Conservation (phyloP, 2,888 invertebrate genomes). For the Cryptosula pallasiana region DNA sequence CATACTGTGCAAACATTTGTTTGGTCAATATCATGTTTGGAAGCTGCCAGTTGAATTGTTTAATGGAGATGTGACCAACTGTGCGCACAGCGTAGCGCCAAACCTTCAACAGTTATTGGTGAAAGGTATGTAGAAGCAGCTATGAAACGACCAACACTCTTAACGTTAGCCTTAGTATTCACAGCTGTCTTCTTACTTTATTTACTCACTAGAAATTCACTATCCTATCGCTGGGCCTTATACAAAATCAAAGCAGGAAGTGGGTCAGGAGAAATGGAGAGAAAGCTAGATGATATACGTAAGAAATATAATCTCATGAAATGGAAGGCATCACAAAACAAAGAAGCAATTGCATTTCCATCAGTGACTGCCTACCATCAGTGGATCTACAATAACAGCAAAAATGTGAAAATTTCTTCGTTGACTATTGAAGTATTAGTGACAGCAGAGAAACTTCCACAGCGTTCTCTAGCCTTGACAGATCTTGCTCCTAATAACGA, state of each 20-base stretch:
- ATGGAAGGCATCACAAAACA: background rate
- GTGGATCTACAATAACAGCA: background rate
- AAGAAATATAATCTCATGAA: background rate
- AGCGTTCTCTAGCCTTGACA: background rate
- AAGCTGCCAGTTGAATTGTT: too few relatives aligned
- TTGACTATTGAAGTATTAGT: background rate
- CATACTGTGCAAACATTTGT: too few relatives aligned
- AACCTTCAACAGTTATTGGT: too few relatives aligned
- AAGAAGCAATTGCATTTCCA: background rate
- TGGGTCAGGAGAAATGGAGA: background rate
- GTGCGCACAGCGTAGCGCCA: too few relatives aligned
- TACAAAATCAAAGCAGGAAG: background rate
- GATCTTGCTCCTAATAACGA: background rate
- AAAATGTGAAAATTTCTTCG: background rate
- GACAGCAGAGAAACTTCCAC: background rate
- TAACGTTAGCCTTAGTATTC: too few relatives aligned
- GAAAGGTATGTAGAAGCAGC: too few relatives aligned
- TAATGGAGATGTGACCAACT: too few relatives aligned
- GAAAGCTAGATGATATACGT: background rate
- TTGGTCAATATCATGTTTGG: too few relatives aligned
- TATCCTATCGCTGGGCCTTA: background rate
- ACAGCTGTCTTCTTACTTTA: too few relatives aligned
- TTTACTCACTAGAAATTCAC: too few relatives aligned
- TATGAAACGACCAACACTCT: too few relatives aligned
- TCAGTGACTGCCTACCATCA: background rate